These are phyloP conservation scores for Xanthorhoe spadicearia DNA, from an alignment of 2,888 invertebrate genomes.

Conservation along the genomic window DNA sequence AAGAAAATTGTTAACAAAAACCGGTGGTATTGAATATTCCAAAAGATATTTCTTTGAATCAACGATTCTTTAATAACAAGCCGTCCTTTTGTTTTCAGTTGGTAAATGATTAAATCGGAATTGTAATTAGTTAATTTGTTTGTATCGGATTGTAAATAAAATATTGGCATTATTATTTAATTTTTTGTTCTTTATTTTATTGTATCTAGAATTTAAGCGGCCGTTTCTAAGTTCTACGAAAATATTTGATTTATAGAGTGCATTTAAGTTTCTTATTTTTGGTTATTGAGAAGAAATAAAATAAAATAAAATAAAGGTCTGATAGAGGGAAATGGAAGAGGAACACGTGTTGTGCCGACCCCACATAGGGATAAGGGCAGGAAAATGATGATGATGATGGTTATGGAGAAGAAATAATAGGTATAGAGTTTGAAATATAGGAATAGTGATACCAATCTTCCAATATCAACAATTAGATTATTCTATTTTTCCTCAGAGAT, in stretches of 20 bases:
- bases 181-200: constrained; percentile 36
- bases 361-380: too few relatives aligned
- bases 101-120: constrained; percentile 34
- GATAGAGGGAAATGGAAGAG: too few relatives aligned
- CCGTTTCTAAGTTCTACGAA: not conserved
- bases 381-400: too few relatives aligned
- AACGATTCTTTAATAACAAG: constrained; percentile 15
- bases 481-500: constrained; percentile 32
- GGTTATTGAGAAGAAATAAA: not conserved
- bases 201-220: not conserved
- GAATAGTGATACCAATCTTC: constrained; percentile 5
- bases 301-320: too few relatives aligned
- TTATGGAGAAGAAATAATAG: not conserved
- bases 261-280: not conserved
- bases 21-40: not conserved
- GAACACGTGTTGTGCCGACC: too few relatives aligned
- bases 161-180: constrained; percentile 63
- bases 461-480: constrained; percentile 27
- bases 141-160: constrained; percentile 68
- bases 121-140: constrained; percentile 44
- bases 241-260: too few relatives aligned
- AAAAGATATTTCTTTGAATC: not conserved
- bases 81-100: constrained; percentile 26
- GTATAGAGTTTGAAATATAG: not conserved
- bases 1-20: not conserved